These are phyloP conservation scores for Cathartes aura DNA, from an alignment of 2,113 vertebrate species.

Conservation along the genomic window DNA sequence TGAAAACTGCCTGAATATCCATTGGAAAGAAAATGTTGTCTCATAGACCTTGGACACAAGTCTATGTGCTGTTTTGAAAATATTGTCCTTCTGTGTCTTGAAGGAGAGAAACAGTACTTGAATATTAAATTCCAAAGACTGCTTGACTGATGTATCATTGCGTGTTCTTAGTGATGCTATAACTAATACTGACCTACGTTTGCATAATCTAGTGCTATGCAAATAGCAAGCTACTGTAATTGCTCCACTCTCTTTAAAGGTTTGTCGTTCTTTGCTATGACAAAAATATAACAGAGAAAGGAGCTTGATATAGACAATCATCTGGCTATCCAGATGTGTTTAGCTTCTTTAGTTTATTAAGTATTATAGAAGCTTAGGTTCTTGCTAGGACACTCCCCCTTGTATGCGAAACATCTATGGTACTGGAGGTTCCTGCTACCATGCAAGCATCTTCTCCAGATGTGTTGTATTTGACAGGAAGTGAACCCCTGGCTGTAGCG, in stretches of 20 bases:
- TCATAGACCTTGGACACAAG: background rate
- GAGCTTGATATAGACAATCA: background rate
- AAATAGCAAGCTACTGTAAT: background rate
- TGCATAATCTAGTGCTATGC: background rate
- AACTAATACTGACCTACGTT: background rate
- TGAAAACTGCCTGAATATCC: background rate
- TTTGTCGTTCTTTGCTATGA: background rate
- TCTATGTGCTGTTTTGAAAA: background rate
- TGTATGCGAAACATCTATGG: background rate
- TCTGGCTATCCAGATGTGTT: background rate
- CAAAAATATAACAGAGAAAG: background rate
- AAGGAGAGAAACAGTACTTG: background rate
- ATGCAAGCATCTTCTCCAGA: background rate
- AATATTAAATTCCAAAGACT: background rate
- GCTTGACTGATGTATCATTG: background rate
- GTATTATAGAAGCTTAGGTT: background rate
- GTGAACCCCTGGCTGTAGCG: fast-evolving
- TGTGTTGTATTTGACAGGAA: background rate
- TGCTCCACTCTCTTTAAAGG: background rate
- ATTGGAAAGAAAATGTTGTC: background rate
- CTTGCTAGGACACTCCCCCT: background rate
- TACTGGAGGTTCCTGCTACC: background rate
- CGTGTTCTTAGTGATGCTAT: background rate
- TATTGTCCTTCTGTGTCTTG: background rate
- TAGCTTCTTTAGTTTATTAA: background rate